Percentiles rank a stretch among this genome's conserved stretches.
These are phyloP conservation scores for Lobophora halterata DNA, from an alignment of 2,888 invertebrate species.

Conservation along the genomic window DNA sequence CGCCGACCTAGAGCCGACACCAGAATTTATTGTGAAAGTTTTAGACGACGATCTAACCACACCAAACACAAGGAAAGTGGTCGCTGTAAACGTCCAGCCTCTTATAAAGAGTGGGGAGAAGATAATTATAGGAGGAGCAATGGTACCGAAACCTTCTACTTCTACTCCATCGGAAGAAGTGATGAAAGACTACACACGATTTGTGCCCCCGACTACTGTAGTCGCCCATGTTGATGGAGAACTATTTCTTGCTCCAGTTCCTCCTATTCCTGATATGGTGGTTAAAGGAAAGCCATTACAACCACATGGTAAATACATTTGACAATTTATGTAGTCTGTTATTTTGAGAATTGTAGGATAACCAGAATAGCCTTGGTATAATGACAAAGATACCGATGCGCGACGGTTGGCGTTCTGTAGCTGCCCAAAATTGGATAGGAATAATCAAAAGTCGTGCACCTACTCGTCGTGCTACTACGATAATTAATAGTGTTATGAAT, in stretches of 20 bases:
- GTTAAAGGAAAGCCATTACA: conserved; percentile 30
- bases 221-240: conserved; percentile 30
- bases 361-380: too few relatives aligned
- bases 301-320: conserved; percentile 30
- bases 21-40: conserved; percentile 70
- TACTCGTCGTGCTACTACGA: too few relatives aligned
- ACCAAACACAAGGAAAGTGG: conserved; percentile 42
- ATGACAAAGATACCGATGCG: too few relatives aligned
- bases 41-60: conserved; percentile 63
- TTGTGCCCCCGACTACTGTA: conserved; percentile 53
- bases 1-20: conserved; percentile 50
- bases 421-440: too few relatives aligned
- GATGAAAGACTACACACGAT: conserved; percentile 57
- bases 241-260: conserved; percentile 27
- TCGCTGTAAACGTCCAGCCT: conserved; percentile 61
- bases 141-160: conserved; percentile 42
- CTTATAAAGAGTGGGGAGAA: conserved; percentile 47
- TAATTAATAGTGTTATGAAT: too few relatives aligned
- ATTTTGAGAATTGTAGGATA: too few relatives aligned
- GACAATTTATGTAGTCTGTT: too few relatives aligned
- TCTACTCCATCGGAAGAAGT: conserved; percentile 25
- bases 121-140: conserved; percentile 62
- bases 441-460: too few relatives aligned
- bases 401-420: too few relatives aligned
- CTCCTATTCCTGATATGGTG: conserved; percentile 18